Conservation (phyloP, 1,140 invertebrate species). For the Potamilus streckersoni region DNA sequence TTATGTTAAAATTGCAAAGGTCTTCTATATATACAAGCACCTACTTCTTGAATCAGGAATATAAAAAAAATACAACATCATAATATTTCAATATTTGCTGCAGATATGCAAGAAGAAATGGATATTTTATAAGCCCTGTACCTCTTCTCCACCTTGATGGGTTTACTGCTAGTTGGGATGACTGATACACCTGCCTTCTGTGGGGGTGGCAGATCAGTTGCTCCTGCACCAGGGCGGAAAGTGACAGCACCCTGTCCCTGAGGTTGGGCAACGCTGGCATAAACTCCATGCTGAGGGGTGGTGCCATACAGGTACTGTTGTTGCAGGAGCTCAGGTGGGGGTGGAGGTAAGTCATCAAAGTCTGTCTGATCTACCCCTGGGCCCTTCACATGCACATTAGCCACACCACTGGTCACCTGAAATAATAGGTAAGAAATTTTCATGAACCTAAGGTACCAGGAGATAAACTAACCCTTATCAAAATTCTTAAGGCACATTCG, state of each 20-base stretch:
- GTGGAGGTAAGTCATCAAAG: constrained; percentile 47
- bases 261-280: constrained; percentile 37
- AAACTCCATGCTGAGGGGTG: constrained; percentile 53
- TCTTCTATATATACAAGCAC: too few relatives aligned
- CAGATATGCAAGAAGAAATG: too few relatives aligned
- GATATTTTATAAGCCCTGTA: neutral
- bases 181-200: constrained; percentile 47
- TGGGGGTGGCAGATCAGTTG: constrained; percentile 37
- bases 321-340: constrained; percentile 56
- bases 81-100: too few relatives aligned
- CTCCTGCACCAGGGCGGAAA: constrained; percentile 51
- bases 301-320: constrained; percentile 61
- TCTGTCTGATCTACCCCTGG: constrained; percentile 35
- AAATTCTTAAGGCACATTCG: too few relatives aligned
- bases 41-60: too few relatives aligned
- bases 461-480: too few relatives aligned
- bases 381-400: constrained; percentile 44
- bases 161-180: constrained; percentile 46
- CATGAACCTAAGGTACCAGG: too few relatives aligned
- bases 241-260: constrained; percentile 33
- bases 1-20: too few relatives aligned
- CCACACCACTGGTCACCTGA: constrained; percentile 47
- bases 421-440: constrained; percentile 18
- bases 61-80: too few relatives aligned
- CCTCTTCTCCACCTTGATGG: constrained; percentile 42